Evolutionary conservation across 1,140 invertebrate species (phyloP).

Genomic region (Oncopeltus fasciatus): DNA sequence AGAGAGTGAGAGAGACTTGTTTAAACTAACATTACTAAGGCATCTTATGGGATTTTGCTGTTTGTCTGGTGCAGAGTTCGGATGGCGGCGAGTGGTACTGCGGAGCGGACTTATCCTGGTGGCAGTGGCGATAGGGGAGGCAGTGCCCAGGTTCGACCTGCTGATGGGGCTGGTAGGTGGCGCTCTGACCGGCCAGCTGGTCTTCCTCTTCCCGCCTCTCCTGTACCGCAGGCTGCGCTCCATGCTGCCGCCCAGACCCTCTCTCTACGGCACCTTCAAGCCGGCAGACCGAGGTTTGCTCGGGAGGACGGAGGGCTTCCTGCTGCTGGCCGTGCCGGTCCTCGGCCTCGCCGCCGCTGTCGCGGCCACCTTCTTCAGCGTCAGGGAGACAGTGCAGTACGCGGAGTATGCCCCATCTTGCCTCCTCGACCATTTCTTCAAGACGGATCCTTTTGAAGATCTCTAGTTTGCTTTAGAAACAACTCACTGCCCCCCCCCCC

Average conservation of each 20-base stretch:
- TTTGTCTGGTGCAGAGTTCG: slow-evolving; percentile 50
- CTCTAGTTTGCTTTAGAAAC: too few species aligned
- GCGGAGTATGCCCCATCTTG: slow-evolving; percentile 24
- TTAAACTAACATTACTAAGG: too few species aligned
- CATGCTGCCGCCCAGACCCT: not conserved
- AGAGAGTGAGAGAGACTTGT: too few species aligned
- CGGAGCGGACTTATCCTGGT: slow-evolving; percentile 52
- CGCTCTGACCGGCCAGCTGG: slow-evolving; percentile 64
- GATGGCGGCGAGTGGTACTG: slow-evolving; percentile 54
- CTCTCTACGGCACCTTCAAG: not conserved
- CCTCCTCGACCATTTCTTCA: slow-evolving; percentile 21
- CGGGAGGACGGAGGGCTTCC: slow-evolving; percentile 3
- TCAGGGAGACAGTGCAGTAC: slow-evolving; percentile 20
- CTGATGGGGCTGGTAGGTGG: slow-evolving; percentile 77
- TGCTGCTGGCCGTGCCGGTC: slow-evolving; percentile 2
- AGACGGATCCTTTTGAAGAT: slow-evolving; percentile 18
- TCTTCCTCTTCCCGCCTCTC: slow-evolving; percentile 71
- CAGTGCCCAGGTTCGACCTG: slow-evolving; percentile 74
- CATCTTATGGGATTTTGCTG: too few species aligned
- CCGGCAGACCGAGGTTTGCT: not conserved
- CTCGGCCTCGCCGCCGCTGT: slow-evolving; percentile 20
- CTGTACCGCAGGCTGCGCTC: slow-evolving; percentile 50
- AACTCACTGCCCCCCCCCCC: too few species aligned
- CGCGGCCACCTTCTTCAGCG: slow-evolving; percentile 17
- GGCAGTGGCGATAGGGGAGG: slow-evolving; percentile 62